Evolutionary conservation across 2,888 invertebrate species (phyloP).

Genomic region (Empis stercorea): DNA sequence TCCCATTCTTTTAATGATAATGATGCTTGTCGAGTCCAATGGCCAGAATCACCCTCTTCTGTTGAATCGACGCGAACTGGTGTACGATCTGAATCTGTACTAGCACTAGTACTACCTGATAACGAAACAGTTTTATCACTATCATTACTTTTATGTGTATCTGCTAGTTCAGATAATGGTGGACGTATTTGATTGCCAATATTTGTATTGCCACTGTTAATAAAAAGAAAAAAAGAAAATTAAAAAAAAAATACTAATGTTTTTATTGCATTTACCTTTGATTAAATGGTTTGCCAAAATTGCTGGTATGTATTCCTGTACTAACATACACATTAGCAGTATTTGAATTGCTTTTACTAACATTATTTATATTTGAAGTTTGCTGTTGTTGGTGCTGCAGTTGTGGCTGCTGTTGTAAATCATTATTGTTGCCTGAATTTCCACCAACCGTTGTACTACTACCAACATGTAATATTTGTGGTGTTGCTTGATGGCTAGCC

Average conservation of each 20-base stretch:
- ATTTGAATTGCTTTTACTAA: slow-evolving; percentile 8
- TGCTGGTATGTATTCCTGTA: too few species aligned
- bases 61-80: slow-evolving; percentile 62
- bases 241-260: too few species aligned
- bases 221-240: background rate
- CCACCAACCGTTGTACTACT: slow-evolving; percentile 9
- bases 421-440: slow-evolving; percentile 5
- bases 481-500: slow-evolving; percentile 15
- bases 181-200: slow-evolving; percentile 16
- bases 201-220: slow-evolving; percentile 6
- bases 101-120: slow-evolving; percentile 51
- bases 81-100: slow-evolving; percentile 73
- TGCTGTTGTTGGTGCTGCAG: slow-evolving; percentile 8
- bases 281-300: too few species aligned
- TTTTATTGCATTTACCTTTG: too few species aligned
- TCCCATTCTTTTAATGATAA: slow-evolving; percentile 93
- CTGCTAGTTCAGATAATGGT: slow-evolving; percentile 35
- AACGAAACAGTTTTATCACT: slow-evolving; percentile 59
- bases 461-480: slow-evolving; percentile 3
- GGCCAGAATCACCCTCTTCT: slow-evolving; percentile 59
- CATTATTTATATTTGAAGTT: background rate
- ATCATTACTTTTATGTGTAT: slow-evolving; percentile 46
- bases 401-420: slow-evolving; percentile 6
- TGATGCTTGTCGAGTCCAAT: slow-evolving; percentile 72
- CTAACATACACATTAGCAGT: slow-evolving; percentile 20